Base-by-base conservation (phyloP, 2,888 invertebrate species). In the Leucoma salicis region DNA sequence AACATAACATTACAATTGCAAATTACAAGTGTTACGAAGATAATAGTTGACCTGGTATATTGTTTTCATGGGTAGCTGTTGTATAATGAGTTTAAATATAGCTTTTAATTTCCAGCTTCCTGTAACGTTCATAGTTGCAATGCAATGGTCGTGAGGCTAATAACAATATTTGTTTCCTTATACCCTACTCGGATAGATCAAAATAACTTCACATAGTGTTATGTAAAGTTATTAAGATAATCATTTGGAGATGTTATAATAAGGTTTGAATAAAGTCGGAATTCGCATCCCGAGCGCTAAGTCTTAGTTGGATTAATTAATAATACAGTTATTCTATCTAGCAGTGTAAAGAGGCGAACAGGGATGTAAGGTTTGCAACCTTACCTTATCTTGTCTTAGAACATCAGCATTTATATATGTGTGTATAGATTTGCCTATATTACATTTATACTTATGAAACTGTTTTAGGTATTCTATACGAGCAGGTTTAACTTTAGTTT, bases 191-290 rank as follows among this genome's bases (percentile, higher is more conserved):
- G n/a, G n/a, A n/a, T n/a, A 10, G 10, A 25, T 10, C 11, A 32
- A 15, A 11, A 32, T 15, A 2, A 18, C 15, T 6, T 32, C 11
- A n/a, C n/a, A 16, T 16, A 25, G 7, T 25, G 8, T 47, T 48
- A 43, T 49, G 40, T 52, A 51, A 53, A 58, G 46, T 36, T 46
- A 40, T 43, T 64, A 58, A 59, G 57, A 57, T 42, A 39, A 55
- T n/a, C 63, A 57, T 62, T 55, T 60, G 51, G 64, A 70, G 65
- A 66, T 67, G 49, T 57, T 53, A 49, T 47, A 57, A 63, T 68
- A 65, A 64, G 66, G 43, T 25, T 14, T 14, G 15, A 14, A 21
- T 27, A 27, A 10, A 27, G n/a, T n/a, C 27, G n/a, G 27, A 27
- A 11, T 27, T 27, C 8, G 27, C 27, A 27, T 4, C 27, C n/a